A percentile compares a stretch with the other conserved stretches of the same genome.
These are phyloP conservation scores for Lithobates pipiens DNA, from an alignment of 2,797 vertebrate genomes.

Conservation along the genomic window DNA sequence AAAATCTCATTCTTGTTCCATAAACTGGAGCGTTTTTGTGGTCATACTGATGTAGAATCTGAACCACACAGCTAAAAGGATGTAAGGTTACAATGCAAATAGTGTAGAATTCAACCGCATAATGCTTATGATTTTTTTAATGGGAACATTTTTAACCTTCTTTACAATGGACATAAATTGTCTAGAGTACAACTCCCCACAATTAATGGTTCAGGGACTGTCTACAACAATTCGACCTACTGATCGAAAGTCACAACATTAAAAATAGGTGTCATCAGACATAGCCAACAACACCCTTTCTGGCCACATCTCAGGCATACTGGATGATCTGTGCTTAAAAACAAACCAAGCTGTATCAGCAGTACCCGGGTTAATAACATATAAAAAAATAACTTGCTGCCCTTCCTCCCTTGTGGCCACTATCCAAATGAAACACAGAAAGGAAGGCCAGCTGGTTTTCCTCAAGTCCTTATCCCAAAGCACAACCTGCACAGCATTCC, in stretches of 20 bases:
- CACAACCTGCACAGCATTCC: constrained; percentile 29
- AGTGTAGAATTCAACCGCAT: no score
- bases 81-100: no score
- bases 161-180: no score
- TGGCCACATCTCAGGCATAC: no score
- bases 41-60: no score
- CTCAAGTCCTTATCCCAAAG: constrained; percentile 30
- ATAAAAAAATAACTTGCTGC: not conserved
- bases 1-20: no score
- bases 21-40: no score
- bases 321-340: not conserved
- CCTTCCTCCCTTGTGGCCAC: constrained; percentile 22
- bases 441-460: constrained; percentile 36
- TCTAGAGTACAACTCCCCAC: not conserved
- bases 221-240: not conserved
- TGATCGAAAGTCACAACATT: no score
- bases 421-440: constrained; percentile 37
- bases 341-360: not conserved
- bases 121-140: no score
- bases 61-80: no score
- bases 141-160: no score
- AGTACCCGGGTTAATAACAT: constrained; percentile 7
- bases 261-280: not conserved
- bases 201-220: not conserved
- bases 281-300: no score